Evolutionary conservation across 2,797 vertebrate species (phyloP), one percentile per base, ranked within the genome.

Genomic region (Phaenicophaeus curvirostris): DNA sequence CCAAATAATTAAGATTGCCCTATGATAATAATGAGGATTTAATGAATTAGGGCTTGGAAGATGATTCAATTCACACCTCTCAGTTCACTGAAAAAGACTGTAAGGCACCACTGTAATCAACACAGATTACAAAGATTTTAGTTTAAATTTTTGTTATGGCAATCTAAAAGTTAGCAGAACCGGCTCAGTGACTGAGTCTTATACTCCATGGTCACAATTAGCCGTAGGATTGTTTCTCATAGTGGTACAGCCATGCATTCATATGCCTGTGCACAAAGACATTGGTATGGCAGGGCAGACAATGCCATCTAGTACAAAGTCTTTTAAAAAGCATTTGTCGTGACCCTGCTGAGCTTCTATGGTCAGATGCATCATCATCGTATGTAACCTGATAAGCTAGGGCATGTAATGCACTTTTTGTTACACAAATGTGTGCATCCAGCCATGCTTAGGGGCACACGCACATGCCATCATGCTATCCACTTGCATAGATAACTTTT

Each of bases 1-100:
- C 24, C 46, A 54, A 90, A 41, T 75, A 90, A 90, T 88, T 93
- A 88, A 71, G 72, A 72, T 7, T 58, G 19, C 27, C 58, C 66
- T 72, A 6, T 27, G 30, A 84, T 51, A 58, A 72, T 42, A 87
- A 65, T 42, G 27, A 67, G 74, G 51, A 76, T 83, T 91, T 69
- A 84, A 91, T 74, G 87, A 86, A 46, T 31, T 17, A 39, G 30
- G 27, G 13, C 57, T 84, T 75, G 51, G n/a, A 85, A 82, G 46
- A 61, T 68, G 39, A 31, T 28, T 87, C 46, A 46, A 14, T 71
- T 89, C 42, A 65, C 44, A 27, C 58, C 75, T 76, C 46, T 57
- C 37, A 16, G 55, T 57, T 84, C 35, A 72, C 44, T 72, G 58
- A 33, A 78, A 18, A 55, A 68, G 54, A 51, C 58, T 4, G 1